Evolutionary conservation across 1,140 invertebrate species (phyloP).

Genomic region (Gryon sp.): DNA sequence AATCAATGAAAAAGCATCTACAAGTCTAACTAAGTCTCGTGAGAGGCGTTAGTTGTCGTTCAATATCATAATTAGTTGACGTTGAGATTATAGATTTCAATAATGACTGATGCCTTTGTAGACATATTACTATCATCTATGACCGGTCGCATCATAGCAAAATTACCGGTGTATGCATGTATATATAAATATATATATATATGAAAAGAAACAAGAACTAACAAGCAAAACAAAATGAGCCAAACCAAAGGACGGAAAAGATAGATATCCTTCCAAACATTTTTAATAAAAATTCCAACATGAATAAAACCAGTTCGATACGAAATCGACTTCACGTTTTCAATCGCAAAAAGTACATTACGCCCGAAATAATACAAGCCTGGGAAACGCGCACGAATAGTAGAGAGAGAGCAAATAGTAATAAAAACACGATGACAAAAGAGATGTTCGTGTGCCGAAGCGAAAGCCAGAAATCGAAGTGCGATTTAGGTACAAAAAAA

Average conservation of each 20-base stretch:
- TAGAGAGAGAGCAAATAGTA: constrained; percentile 43
- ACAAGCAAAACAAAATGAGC: not conserved
- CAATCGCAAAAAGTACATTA: constrained; percentile 54
- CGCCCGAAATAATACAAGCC: constrained; percentile 44
- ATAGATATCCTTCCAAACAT: constrained; percentile 5
- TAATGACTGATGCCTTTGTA: not conserved
- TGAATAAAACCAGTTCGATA: constrained; percentile 25
- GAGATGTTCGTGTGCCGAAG: constrained; percentile 48
- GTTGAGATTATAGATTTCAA: constrained; percentile 25
- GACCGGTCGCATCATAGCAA: constrained; percentile 1
- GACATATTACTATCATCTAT: constrained; percentile 19
- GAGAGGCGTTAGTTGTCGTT: constrained; percentile 19
- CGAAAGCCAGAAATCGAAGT: constrained; percentile 45
- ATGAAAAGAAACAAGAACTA: not conserved
- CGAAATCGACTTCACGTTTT: constrained; percentile 42
- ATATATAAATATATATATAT: too few relatives aligned
- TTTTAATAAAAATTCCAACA: constrained; percentile 44
- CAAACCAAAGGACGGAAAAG: not conserved
- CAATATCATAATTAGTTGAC: constrained; percentile 10
- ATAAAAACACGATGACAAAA: constrained; percentile 60
- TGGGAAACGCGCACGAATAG: constrained; percentile 40
- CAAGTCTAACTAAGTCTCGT: constrained; percentile 16
- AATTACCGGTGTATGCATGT: not conserved
- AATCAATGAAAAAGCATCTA: constrained; percentile 19
- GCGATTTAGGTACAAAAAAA: constrained; percentile 52